Evolutionary conservation across 2,113 vertebrate genomes (phyloP), one percentile per base, ranked within the genome.

Genomic region (Anhinga anhinga): DNA sequence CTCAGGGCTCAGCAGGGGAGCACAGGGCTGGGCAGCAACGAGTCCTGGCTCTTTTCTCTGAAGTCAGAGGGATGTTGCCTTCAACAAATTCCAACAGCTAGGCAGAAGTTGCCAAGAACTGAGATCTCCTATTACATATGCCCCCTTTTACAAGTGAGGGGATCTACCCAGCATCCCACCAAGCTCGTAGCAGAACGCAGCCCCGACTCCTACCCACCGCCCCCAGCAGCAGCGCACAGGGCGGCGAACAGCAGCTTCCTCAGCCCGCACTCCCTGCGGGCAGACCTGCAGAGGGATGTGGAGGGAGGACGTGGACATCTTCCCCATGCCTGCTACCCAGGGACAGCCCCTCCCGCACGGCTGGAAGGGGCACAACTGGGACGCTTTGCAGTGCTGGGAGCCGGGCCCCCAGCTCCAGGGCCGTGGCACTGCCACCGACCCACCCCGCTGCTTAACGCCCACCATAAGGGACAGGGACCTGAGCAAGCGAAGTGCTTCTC

Each of bases 251-350:
- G 50, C 61, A 91, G 50, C 58, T 45, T 27, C 58, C 13, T 30
- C 71, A 36, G 2, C 4, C 50, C 26, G 7, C 0, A 2, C 53
- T 72, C 72, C 58, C 58, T n/a, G 44, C 1, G 2, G n/a, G 40
- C 45, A 78, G 29, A 30, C 26, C 40, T 69, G 58, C 92, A 89
- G 81, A 44, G 26, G 30, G 29, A 63, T 2, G 0, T 0, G 34
- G 34, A 56, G 7, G 30, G 49, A 69, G 16, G 7, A 40, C 55
- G 17, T 0, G 38, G 47, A 67, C 44, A 55, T 49, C 36, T 61
- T 34, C 49, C 29, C 53, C 23, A 4, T 22, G 32, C 4, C 50
- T 23, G 11, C 7, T 3, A 11, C 34, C 61, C 61, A 66, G 27
- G 21, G 56, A 55, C 21, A n/a, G n/a, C 19, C 38, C 18, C 6